These are phyloP conservation scores for Dolichotis patagonum DNA, from an alignment of 2,113 vertebrate species.

Conservation along the genomic window DNA sequence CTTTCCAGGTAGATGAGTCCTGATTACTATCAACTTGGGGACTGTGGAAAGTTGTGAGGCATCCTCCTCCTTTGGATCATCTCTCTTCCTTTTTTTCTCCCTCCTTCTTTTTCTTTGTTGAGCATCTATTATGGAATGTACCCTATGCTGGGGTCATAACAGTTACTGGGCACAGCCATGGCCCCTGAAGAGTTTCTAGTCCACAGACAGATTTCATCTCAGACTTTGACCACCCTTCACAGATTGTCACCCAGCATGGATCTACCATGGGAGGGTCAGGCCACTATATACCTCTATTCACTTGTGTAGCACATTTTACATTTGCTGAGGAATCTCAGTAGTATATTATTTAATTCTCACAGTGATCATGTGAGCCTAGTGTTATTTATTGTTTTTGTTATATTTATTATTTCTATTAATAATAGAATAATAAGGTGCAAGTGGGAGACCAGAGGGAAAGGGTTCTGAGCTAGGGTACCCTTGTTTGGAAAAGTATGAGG, in stretches of 20 bases:
- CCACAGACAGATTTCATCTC: neutral
- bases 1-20: neutral
- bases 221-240: no score
- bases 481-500: neutral
- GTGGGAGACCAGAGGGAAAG: neutral
- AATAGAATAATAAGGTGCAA: neutral
- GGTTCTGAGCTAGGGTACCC: neutral
- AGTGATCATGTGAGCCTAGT: neutral
- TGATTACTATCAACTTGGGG: neutral
- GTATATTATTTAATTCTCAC: neutral
- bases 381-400: neutral
- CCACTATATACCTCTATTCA: no score
- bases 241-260: neutral
- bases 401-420: neutral
- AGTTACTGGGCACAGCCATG: neutral
- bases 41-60: neutral
- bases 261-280: neutral
- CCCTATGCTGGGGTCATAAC: neutral
- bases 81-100: neutral
- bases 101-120: neutral
- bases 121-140: neutral
- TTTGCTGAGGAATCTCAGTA: neutral
- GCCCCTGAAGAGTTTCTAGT: neutral
- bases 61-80: neutral
- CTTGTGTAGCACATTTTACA: accelerated